Evolutionary conservation across 1,140 invertebrate species (phyloP).

Genomic region (Diuraphis noxia): DNA sequence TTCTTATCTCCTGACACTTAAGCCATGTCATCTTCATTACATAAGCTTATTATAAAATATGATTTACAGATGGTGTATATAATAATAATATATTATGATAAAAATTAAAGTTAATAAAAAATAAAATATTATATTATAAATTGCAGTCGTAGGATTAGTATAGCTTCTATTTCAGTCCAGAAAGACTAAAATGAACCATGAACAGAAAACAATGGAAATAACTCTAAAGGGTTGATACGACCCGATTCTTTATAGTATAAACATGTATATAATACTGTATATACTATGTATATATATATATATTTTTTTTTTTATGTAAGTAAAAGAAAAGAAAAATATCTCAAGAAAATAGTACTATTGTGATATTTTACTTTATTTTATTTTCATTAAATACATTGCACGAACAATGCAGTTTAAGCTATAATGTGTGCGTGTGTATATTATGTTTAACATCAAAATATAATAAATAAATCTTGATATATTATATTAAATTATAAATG

Average conservation of each 20-base stretch:
- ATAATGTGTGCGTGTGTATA: neutral
- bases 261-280: neutral
- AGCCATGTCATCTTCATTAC: too few species aligned
- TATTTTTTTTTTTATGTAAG: neutral
- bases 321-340: neutral
- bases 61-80: too few species aligned
- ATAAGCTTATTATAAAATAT: too few species aligned
- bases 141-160: neutral
- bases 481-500: neutral
- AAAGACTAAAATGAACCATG: neutral
- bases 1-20: too few species aligned
- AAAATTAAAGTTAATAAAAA: too few species aligned
- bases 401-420: neutral
- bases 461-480: neutral
- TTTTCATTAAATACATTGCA: constrained; percentile 27
- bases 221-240: neutral
- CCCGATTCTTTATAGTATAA: neutral
- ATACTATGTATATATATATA: neutral
- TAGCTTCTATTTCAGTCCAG: neutral
- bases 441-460: neutral
- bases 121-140: neutral
- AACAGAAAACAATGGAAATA: neutral
- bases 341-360: neutral
- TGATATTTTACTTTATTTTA: constrained; percentile 20
- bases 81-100: too few species aligned